phyloP scores from a whole-genome alignment of 1,140 invertebrate species.

The Oryctes rhinoceros region DNA sequence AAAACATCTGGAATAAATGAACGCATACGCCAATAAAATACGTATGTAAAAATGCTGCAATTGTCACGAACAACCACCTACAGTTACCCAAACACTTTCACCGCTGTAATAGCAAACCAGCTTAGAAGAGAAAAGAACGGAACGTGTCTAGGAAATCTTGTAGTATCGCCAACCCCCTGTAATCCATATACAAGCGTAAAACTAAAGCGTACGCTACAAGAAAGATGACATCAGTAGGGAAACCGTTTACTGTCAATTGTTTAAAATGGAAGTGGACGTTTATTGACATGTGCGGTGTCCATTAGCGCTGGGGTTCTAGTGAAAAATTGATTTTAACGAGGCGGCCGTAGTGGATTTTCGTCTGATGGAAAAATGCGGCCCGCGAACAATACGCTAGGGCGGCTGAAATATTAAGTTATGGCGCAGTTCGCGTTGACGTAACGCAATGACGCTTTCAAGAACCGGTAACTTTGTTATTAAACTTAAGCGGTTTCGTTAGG shows the following conservation, averaged over 20 bases:
- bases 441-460: slow-evolving; percentile 18
- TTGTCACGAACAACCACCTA: too few species aligned
- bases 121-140: too few species aligned
- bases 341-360: background rate
- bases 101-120: too few species aligned
- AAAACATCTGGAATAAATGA: too few species aligned
- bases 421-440: slow-evolving; percentile 23
- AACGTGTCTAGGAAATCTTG: background rate
- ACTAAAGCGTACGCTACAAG: background rate
- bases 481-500: background rate
- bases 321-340: slow-evolving; percentile 35
- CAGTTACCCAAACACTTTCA: too few species aligned
- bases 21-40: too few species aligned
- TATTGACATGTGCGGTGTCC: slow-evolving; percentile 29
- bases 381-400: slow-evolving; percentile 14
- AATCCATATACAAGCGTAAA: background rate
- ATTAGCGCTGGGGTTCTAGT: background rate
- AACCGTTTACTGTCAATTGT: slow-evolving; percentile 26
- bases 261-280: slow-evolving; percentile 30
- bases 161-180: background rate
- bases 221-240: background rate
- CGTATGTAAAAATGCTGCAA: too few species aligned
- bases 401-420: slow-evolving; percentile 32
- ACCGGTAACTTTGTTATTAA: slow-evolving; percentile 31
- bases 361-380: slow-evolving; percentile 2